These are phyloP conservation scores for Drosophila pseudotalamancana DNA, from an alignment of 2,888 invertebrate genomes.

Conservation along the genomic window DNA sequence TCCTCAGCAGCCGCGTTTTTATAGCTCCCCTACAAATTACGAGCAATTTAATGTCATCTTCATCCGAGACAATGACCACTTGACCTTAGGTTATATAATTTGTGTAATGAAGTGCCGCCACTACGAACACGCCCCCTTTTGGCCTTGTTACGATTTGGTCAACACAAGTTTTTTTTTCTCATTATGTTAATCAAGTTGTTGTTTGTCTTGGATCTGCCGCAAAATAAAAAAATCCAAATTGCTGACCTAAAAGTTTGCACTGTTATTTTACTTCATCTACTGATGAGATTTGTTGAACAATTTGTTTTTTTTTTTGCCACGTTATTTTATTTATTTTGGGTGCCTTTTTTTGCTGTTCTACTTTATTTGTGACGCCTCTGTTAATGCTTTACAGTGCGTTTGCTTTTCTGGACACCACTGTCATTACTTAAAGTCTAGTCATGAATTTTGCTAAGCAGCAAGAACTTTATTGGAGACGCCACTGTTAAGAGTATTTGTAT, in stretches of 20 bases:
- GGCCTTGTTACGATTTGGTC: conserved; percentile 26
- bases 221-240: conserved; percentile 18
- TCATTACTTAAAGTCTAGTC: not conserved
- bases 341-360: too few species aligned
- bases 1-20: conserved; percentile 28
- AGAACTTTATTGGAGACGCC: too few species aligned
- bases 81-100: conserved; percentile 50
- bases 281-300: conserved; percentile 1
- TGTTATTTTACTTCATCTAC: conserved; percentile 10
- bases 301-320: not conserved
- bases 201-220: conserved; percentile 17
- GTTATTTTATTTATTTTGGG: too few species aligned
- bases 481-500: not conserved
- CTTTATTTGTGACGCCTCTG: not conserved
- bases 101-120: conserved; percentile 28
- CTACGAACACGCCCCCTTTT: conserved; percentile 10
- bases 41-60: conserved; percentile 48
- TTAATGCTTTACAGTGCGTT: not conserved
- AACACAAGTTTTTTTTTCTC: conserved; percentile 35
- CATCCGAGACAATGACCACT: conserved; percentile 59
- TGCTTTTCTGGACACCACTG: not conserved
- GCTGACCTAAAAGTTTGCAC: conserved; percentile 42
- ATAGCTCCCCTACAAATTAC: conserved; percentile 51
- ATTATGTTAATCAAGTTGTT: conserved; percentile 56
- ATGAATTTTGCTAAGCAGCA: too few species aligned